Base-by-base conservation (phyloP, 1,140 invertebrate genomes). In the Drosophila truncata region DNA sequence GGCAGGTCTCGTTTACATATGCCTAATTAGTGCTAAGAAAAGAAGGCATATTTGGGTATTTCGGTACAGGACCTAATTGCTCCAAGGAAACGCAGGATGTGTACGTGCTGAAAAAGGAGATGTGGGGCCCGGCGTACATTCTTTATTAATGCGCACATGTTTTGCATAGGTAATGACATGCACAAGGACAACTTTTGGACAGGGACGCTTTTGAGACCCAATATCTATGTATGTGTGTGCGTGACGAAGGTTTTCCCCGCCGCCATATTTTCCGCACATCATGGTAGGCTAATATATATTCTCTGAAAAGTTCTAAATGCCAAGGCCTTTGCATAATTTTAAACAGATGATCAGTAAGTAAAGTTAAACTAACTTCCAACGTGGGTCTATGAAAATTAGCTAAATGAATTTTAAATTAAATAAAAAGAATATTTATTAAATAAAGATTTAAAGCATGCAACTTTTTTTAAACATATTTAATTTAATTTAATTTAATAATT, bases 91-190 rank as follows among this genome's bases (percentile, higher is more conserved):
- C 46, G 20, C 55, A 52, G 33, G 16, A 20, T 29, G 39, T 47
- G 47, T 63, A 63, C 72, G 67, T 72, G 69, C 41, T 57, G 27
- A 20, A 29, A 33, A 33, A 18, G 13, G 13, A 31, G 42, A 47
- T 70, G 69, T 31, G 33, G 11, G 66, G 33, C 42, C 52, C 3
- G 31, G 27, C 39, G n/a, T 37, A 81, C 84, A 90, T 88, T 82
- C 80, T 71, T 90, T 90, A 88, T 88, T 88, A 90, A 90, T 88
- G 84, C 85, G 70, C 70, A 91, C 84, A 90, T 84, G 78, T 73
- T 88, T 88, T 85, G 84, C 84, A 88, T 88, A 79, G 80, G 66
- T 79, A 88, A 88, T 90, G 73, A 39, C 49, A 46, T 46, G 62
- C 54, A 42, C 37, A 14, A 55, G 63, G 33, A 58, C 49, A 78